phyloP scores from a whole-genome alignment of 2,797 vertebrate species.

The Psittacula echo region DNA sequence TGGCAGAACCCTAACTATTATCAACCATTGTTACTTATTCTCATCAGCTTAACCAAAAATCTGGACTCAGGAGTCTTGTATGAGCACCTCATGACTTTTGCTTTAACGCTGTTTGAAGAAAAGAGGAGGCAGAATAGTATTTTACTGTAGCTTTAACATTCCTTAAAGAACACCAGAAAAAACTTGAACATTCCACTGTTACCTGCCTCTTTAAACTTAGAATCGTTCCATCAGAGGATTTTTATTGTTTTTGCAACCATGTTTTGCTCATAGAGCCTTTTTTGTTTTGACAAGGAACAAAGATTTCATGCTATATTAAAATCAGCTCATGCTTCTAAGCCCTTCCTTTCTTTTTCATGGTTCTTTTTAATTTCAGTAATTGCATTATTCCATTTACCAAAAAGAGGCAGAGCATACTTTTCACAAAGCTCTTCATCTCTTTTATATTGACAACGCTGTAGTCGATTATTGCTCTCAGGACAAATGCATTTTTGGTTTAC shows the following conservation, averaged over 20 bases:
- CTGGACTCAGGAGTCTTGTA: not conserved
- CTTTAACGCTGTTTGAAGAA: fast-evolving
- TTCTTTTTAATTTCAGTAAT: not conserved
- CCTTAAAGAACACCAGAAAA: not conserved
- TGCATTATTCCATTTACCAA: not conserved
- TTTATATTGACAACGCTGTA: not conserved
- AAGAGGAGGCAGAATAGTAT: not conserved
- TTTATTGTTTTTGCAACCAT: not conserved
- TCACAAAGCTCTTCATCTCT: not conserved
- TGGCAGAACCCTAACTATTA: not conserved
- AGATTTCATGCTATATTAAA: not conserved
- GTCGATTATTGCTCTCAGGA: not conserved
- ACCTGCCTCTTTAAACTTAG: not conserved
- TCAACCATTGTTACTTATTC: not conserved
- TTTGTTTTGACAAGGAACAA: not conserved
- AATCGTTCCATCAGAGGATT: not conserved
- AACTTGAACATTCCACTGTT: fast-evolving
- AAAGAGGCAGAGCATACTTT: not conserved
- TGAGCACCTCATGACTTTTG: not conserved
- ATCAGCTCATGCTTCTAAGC: not conserved
- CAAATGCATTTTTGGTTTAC: not conserved
- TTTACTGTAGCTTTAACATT: not conserved
- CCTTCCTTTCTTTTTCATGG: not conserved
- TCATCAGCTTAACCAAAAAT: not conserved
- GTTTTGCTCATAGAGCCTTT: not conserved